phyloP scores from a whole-genome alignment of 2,888 invertebrate species.

The Lepidochitona cinerea region DNA sequence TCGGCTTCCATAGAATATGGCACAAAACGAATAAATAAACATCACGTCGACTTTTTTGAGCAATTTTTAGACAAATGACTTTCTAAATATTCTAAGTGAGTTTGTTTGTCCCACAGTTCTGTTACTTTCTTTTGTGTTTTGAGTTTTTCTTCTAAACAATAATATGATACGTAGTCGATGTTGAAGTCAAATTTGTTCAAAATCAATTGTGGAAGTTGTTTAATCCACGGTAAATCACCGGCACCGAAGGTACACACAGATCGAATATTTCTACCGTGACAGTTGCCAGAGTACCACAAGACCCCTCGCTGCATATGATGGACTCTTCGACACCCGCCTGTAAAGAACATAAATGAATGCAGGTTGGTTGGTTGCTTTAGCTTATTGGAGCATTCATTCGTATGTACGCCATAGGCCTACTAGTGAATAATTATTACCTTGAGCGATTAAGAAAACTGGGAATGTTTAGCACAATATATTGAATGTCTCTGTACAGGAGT shows the following conservation, averaged over 20 bases:
- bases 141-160: constrained; percentile 58
- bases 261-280: constrained; percentile 34
- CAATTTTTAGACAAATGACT: too few relatives aligned
- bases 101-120: background rate
- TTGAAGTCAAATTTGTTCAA: constrained; percentile 67
- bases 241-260: constrained; percentile 54
- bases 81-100: background rate
- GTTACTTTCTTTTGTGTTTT: background rate
- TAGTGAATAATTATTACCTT: too few relatives aligned
- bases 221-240: constrained; percentile 53
- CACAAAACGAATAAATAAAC: too few relatives aligned
- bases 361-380: too few relatives aligned
- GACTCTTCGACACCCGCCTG: background rate
- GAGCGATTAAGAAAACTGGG: too few relatives aligned
- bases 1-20: too few relatives aligned
- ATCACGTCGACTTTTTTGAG: too few relatives aligned
- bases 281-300: constrained; percentile 30
- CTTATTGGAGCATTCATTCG: too few relatives aligned
- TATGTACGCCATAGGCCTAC: too few relatives aligned
- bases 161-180: constrained; percentile 56
- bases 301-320: constrained; percentile 23
- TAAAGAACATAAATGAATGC: too few relatives aligned
- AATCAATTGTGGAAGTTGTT: constrained; percentile 48
- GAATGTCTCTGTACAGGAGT: too few relatives aligned
- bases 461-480: too few relatives aligned